Percentiles rank a stretch among this genome's conserved stretches.
Evolutionary conservation across 2,113 vertebrate genomes (phyloP).

Genomic region (Myodes glareolus): DNA sequence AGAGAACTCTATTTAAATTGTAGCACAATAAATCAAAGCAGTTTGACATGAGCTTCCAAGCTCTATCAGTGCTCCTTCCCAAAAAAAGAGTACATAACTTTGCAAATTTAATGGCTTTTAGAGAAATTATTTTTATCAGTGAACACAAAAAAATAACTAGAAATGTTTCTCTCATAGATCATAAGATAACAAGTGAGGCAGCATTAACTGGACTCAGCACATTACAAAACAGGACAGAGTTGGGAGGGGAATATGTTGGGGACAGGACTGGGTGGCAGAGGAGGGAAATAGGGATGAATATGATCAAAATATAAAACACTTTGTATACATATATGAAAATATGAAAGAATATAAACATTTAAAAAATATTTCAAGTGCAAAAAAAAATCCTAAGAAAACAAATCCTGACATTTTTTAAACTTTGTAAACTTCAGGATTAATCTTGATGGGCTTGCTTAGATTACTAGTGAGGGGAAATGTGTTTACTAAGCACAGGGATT

Average conservation of each 20-base stretch:
- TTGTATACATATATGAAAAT: background rate
- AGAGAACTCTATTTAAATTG: constrained; percentile 49
- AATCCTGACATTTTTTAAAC: background rate
- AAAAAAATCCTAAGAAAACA: constrained; percentile 5
- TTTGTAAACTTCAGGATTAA: background rate
- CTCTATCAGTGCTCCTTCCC: background rate
- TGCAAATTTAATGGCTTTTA: constrained; percentile 38
- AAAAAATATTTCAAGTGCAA: background rate
- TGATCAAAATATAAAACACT: background rate
- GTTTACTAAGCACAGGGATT: constrained; percentile 21
- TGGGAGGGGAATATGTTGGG: background rate
- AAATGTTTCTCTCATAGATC: constrained; percentile 16
- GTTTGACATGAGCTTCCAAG: constrained; percentile 44
- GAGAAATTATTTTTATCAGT: constrained; percentile 21
- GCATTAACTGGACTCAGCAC: background rate
- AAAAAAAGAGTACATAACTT: constrained; percentile 29
- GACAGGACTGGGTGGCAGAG: background rate
- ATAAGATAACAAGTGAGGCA: background rate
- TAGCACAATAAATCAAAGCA: background rate
- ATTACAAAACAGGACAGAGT: background rate
- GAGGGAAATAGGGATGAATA: background rate
- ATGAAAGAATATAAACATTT: background rate
- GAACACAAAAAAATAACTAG: constrained; percentile 35
- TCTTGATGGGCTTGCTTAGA: background rate
- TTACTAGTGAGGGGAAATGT: background rate